These are phyloP conservation scores for Xestia xanthographa DNA, from an alignment of 2,888 invertebrate genomes.

Conservation along the genomic window DNA sequence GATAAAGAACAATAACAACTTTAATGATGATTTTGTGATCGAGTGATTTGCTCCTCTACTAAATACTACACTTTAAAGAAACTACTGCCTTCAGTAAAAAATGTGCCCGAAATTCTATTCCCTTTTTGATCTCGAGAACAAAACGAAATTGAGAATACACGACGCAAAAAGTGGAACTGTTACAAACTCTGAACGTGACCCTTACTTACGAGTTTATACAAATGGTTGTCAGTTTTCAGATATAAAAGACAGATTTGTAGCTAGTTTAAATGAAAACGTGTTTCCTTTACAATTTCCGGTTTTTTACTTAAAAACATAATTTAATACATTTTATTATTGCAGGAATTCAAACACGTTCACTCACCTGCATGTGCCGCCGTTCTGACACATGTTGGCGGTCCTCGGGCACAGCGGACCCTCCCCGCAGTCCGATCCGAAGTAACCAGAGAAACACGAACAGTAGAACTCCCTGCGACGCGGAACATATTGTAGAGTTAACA, in stretches of 20 bases:
- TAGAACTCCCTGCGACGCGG: constrained; percentile 92
- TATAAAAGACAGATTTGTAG: constrained; percentile 7
- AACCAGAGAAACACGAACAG: constrained; percentile 95
- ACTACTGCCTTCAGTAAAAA: not conserved
- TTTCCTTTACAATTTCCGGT: not conserved
- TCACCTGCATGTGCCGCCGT: constrained; percentile 96
- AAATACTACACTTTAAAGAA: not conserved
- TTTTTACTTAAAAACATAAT: not conserved
- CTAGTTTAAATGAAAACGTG: not conserved
- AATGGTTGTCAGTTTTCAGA: not conserved
- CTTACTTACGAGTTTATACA: constrained; percentile 7
- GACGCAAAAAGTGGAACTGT: constrained; percentile 55
- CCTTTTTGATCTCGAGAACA: constrained; percentile 56
- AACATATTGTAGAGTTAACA: constrained; percentile 27
- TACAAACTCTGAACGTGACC: not conserved
- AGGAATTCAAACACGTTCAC: constrained; percentile 20
- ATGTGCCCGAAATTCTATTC: not conserved
- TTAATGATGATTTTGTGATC: not conserved
- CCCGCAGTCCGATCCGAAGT: constrained; percentile 94
- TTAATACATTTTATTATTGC: not conserved
- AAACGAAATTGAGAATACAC: constrained; percentile 61
- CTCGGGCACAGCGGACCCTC: constrained; percentile 94
- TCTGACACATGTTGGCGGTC: constrained; percentile 92
- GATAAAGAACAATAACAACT: not conserved
- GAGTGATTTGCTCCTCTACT: not conserved